A percentile compares a stretch with the other conserved stretches of the same genome.
These are phyloP conservation scores for Patella depressa DNA, from an alignment of 2,888 invertebrate genomes.

Conservation along the genomic window DNA sequence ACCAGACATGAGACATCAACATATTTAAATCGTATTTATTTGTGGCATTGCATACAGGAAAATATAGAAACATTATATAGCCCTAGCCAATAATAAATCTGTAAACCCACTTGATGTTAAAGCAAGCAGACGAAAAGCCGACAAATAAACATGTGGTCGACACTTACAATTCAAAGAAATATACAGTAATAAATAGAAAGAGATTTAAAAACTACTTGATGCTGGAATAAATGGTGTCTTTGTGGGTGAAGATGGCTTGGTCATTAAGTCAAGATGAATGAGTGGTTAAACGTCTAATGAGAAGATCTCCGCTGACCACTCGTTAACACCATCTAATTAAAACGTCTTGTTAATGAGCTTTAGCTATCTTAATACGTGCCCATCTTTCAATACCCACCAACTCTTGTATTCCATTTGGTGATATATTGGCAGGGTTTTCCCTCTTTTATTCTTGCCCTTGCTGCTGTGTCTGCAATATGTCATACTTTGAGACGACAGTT, in stretches of 20 bases:
- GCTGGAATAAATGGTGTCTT: slow-evolving; percentile 2
- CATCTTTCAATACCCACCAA: background rate
- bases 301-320: background rate
- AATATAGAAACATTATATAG: too few species aligned
- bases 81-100: background rate
- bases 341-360: slow-evolving; percentile 10
- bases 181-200: background rate
- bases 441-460: background rate
- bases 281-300: background rate
- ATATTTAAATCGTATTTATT: too few species aligned
- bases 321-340: slow-evolving; percentile 7
- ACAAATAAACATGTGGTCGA: background rate
- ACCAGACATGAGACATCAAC: too few species aligned
- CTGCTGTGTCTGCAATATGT: background rate
- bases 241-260: background rate
- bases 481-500: slow-evolving; percentile 2
- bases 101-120: background rate
- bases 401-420: background rate
- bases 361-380: background rate
- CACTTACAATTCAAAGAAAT: slow-evolving; percentile 7
- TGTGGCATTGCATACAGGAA: too few species aligned
- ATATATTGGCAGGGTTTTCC: background rate
- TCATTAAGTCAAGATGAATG: slow-evolving; percentile 7
- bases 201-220: background rate
- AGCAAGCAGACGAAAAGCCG: background rate